Conservation (phyloP, 2,888 invertebrate genomes). For the Piscicola geometra region DNA sequence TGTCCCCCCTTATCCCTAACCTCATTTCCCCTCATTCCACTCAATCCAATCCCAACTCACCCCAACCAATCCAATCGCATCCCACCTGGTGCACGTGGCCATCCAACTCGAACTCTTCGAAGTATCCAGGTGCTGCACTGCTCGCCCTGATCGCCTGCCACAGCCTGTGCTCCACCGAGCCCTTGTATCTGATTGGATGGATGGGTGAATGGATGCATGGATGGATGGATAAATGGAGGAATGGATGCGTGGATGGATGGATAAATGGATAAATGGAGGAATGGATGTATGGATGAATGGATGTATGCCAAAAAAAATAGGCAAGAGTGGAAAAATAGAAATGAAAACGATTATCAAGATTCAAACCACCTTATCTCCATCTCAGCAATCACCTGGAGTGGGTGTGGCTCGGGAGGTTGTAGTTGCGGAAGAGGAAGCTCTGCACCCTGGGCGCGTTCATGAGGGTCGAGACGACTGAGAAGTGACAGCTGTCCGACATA, state of each 20-base stretch:
- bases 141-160: slow-evolving; percentile 84
- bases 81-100: slow-evolving; percentile 51
- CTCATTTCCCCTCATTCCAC: no score
- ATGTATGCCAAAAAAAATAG: no score
- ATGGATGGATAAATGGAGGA: no score
- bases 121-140: slow-evolving; percentile 86
- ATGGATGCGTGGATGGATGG: no score
- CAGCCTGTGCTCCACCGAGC: slow-evolving; percentile 63
- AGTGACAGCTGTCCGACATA: slow-evolving; percentile 46
- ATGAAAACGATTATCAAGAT: no score
- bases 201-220: background rate
- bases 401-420: slow-evolving; percentile 63
- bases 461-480: slow-evolving; percentile 48
- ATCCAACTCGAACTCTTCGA: slow-evolving; percentile 62
- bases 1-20: no score
- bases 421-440: slow-evolving; percentile 71
- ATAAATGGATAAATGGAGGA: no score
- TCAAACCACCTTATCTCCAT: no score
- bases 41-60: no score
- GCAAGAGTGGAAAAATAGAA: no score
- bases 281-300: no score
- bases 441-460: slow-evolving; percentile 48
- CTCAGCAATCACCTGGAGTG: slow-evolving; percentile 45
- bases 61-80: no score
- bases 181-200: slow-evolving; percentile 59